Percentiles rank a stretch among this genome's conserved stretches.
Evolutionary conservation across 2,888 invertebrate genomes (phyloP).

Genomic region (Crocallis elinguaria): DNA sequence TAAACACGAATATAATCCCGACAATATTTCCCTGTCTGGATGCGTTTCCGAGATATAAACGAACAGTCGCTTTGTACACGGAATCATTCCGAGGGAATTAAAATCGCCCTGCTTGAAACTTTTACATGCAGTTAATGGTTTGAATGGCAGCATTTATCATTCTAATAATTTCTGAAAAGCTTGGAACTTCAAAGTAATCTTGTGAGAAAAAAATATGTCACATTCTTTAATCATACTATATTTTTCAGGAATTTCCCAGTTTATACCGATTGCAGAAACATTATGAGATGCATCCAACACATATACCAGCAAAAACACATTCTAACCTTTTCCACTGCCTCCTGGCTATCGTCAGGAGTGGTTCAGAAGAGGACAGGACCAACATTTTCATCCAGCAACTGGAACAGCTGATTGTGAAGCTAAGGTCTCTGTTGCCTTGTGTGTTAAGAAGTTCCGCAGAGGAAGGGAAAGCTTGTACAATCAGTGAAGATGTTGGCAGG

Average conservation of each 20-base stretch:
- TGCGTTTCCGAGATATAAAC: no score
- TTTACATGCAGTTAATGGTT: no score
- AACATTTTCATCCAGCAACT: conserved; percentile 72
- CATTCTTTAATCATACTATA: not conserved
- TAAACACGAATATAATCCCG: no score
- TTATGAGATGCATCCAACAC: conserved; percentile 71
- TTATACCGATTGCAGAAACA: conserved; percentile 73
- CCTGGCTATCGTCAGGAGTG: conserved; percentile 66
- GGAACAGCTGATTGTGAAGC: conserved; percentile 66
- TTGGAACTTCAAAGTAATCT: no score
- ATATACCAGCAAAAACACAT: conserved; percentile 69
- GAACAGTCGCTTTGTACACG: no score
- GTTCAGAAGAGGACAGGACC: conserved; percentile 59
- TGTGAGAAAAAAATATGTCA: no score
- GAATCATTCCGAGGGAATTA: no score
- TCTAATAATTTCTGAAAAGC: no score
- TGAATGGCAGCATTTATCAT: no score
- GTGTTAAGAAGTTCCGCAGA: conserved; percentile 57
- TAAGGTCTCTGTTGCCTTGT: conserved; percentile 68
- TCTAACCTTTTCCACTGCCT: conserved; percentile 74
- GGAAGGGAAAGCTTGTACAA: conserved; percentile 58
- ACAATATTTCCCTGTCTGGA: no score
- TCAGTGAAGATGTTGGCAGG: conserved; percentile 73
- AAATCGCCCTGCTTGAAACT: no score
- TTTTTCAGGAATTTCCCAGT: conserved; percentile 69